Evolutionary conservation across 2,797 vertebrate species (phyloP).

Genomic region (Centropyge bicolor): DNA sequence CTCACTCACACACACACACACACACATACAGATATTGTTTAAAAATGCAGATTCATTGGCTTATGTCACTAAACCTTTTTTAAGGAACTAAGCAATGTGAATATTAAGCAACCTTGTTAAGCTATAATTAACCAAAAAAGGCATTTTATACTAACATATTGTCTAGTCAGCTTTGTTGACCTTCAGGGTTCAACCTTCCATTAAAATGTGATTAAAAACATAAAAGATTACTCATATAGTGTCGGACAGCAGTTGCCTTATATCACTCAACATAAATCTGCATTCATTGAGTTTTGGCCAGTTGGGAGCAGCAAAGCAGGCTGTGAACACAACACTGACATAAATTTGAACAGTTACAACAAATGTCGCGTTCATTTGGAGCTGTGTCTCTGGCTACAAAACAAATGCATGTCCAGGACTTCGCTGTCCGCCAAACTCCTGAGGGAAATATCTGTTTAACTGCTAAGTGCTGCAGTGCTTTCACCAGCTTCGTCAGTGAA

Average conservation of each 20-base stretch:
- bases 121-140: neutral
- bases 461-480: no score
- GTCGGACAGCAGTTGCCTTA: no score
- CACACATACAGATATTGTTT: neutral
- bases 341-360: no score
- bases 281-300: neutral
- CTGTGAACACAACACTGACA: no score
- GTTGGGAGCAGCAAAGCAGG: no score
- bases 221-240: neutral
- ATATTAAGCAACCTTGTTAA: neutral
- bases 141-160: neutral
- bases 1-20: constrained; percentile 10
- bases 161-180: neutral
- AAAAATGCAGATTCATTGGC: constrained; percentile 13
- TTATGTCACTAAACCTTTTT: constrained; percentile 4
- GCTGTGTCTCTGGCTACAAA: neutral
- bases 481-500: neutral
- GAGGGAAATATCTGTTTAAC: neutral
- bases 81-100: neutral
- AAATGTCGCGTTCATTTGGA: neutral
- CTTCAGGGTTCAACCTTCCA: neutral
- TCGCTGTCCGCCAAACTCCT: neutral
- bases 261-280: neutral
- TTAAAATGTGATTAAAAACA: neutral
- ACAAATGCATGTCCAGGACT: neutral